These are phyloP conservation scores for Corapipo altera DNA, from an alignment of 2,113 vertebrate genomes.

Conservation along the genomic window DNA sequence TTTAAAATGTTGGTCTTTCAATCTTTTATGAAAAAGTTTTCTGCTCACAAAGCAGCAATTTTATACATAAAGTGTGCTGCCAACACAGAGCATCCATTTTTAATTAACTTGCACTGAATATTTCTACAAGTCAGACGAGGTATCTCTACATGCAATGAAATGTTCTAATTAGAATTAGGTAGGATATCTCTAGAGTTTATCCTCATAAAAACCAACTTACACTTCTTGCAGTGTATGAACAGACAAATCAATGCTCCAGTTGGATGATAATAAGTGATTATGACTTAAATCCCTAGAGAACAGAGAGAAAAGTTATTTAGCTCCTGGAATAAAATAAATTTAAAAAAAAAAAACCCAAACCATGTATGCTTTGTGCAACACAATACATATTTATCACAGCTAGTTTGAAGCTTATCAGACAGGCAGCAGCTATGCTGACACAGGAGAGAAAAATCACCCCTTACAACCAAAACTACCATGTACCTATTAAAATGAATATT, in stretches of 20 bases:
- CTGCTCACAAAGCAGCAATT: neutral
- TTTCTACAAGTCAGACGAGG: neutral
- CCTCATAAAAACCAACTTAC: slow-evolving; percentile 68
- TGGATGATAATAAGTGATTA: slow-evolving; percentile 73
- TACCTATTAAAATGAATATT: neutral
- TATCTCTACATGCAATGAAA: neutral
- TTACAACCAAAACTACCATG: neutral
- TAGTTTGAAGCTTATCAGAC: neutral
- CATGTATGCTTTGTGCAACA: neutral
- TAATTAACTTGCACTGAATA: neutral
- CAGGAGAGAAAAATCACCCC: neutral
- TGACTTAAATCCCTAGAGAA: slow-evolving; percentile 80
- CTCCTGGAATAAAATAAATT: neutral
- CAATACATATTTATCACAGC: neutral
- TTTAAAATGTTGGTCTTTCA: neutral
- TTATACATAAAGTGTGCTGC: neutral
- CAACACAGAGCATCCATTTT: neutral
- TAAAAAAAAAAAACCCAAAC: neutral
- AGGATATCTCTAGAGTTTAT: neutral
- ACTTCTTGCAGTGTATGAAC: slow-evolving; percentile 77
- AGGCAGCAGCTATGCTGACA: neutral
- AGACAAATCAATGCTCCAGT: slow-evolving; percentile 74
- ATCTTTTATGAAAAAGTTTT: neutral
- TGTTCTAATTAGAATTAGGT: neutral
- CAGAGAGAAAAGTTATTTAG: slow-evolving; percentile 2